Evolutionary conservation across 2,888 invertebrate genomes (phyloP).

Genomic region (Pristionchus fissidentatus): DNA sequence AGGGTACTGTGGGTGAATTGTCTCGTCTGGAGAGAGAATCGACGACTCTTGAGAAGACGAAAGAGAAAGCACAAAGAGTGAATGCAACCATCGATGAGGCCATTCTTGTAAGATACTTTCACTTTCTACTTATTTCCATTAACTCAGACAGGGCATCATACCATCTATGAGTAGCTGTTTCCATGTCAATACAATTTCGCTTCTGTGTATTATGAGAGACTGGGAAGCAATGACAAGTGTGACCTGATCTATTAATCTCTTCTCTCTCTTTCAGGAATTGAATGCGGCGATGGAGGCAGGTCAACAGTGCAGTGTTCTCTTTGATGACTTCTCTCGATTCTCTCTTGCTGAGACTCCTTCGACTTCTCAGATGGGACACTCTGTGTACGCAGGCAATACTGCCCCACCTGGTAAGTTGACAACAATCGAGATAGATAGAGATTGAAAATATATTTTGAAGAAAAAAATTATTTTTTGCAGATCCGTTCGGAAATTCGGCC

Average conservation of each 20-base stretch:
- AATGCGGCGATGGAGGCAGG: neutral
- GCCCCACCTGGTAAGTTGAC: slow-evolving; percentile 21
- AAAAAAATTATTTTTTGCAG: neutral
- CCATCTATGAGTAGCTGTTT: too few species aligned
- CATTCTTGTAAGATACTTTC: neutral
- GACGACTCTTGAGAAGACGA: slow-evolving; percentile 31
- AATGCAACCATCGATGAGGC: slow-evolving; percentile 28
- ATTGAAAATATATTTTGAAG: neutral
- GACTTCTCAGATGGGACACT: slow-evolving; percentile 11
- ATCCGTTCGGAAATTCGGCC: slow-evolving; percentile 28
- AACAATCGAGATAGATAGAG: neutral
- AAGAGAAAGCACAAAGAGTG: slow-evolving; percentile 18
- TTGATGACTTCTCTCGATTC: slow-evolving; percentile 48
- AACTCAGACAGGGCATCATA: too few species aligned
- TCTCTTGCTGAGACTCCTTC: slow-evolving; percentile 43
- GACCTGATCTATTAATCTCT: neutral
- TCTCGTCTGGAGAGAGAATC: slow-evolving; percentile 49
- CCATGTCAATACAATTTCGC: neutral
- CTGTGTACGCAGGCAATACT: neutral
- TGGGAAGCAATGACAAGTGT: neutral
- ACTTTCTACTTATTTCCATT: neutral
- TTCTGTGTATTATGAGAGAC: neutral
- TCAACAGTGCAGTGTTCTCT: slow-evolving; percentile 12
- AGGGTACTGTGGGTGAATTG: slow-evolving; percentile 48
- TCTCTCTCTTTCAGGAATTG: slow-evolving; percentile 8